Evolutionary conservation across 2,113 vertebrate genomes (phyloP), one percentile per base, ranked within the genome.

Genomic region (Elgaria multicarinata): DNA sequence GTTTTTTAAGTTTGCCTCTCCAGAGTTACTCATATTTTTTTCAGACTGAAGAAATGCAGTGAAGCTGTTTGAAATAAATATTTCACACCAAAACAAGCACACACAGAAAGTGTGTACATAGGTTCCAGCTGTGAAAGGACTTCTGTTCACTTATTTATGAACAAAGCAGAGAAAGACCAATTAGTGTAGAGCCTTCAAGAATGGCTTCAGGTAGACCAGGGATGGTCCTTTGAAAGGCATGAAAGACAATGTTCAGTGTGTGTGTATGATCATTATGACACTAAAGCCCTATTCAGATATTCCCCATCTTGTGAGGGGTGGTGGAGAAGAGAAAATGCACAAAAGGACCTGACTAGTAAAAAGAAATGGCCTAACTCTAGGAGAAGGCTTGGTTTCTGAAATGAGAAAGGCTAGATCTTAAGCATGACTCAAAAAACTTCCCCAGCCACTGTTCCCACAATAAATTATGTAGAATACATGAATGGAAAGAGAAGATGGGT

Each of bases 131-230:
- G 91, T 13, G 13, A 64, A 91, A 91, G 62, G 81, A n/a, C 64
- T 90, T 33, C 83, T 92, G 4, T 69, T 96, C 86, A 94, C 26
- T 95, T 94, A 95, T 94, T 94, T 95, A 95, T 95, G 89, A 94
- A 66, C 76, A 28, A 93, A 96, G 94, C 36, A 92, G 83, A 90
- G 84, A 93, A 94, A 94, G 44, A 80, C 72, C 79, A 93, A 89
- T 92, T 96, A 95, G 55, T 92, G 44, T 91, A 91, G 64, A 94
- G 84, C 55, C 83, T 50, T 93, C 84, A 89, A 93, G 87, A 83
- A 95, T 91, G 64, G 55, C 75, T 87, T 86, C 8, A 72, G 90
- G 83, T 58, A 91, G 33, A 26, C 67, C 82, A 3, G 10, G 67
- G 77, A 55, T 85, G 58, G 18, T 74, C 58, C 88, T 90, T 92